These are phyloP conservation scores for Scomber japonicus DNA, from an alignment of 2,113 vertebrate species.

Conservation along the genomic window DNA sequence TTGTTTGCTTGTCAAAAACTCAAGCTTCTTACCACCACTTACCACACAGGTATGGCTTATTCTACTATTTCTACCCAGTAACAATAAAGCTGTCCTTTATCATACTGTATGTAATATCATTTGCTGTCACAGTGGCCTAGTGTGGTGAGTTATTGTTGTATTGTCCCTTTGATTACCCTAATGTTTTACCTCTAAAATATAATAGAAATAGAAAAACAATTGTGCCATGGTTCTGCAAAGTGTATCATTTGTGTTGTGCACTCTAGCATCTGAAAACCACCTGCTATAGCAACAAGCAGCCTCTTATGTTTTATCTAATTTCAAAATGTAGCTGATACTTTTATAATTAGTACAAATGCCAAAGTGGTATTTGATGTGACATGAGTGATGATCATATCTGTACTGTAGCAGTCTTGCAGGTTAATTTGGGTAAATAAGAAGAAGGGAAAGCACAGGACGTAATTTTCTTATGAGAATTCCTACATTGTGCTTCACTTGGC, in stretches of 20 bases:
- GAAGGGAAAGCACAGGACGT: not conserved
- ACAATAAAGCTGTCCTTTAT: constrained; percentile 26
- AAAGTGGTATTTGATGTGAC: not conserved
- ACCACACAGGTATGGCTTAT: constrained; percentile 18
- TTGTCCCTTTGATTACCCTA: not conserved
- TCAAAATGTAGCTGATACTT: not conserved
- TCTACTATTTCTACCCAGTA: not conserved
- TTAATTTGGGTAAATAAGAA: not conserved
- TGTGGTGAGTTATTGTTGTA: constrained; percentile 14
- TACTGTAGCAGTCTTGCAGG: not conserved
- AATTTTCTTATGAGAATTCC: not conserved
- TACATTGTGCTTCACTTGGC: constrained; percentile 20
- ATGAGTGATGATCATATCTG: not conserved
- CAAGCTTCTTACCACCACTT: not conserved
- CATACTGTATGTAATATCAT: constrained; percentile 27
- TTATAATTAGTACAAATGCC: not conserved
- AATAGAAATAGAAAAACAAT: too few relatives aligned
- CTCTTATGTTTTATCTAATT: not conserved
- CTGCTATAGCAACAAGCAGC: too few relatives aligned
- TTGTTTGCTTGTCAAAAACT: not conserved
- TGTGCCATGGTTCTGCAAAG: not conserved
- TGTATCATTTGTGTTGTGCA: not conserved
- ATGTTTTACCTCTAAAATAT: too few relatives aligned
- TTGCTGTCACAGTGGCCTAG: constrained; percentile 29
- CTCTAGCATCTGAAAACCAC: not conserved